phyloP scores from a whole-genome alignment of 2,113 vertebrate genomes.

The Carettochelys insculpta region DNA sequence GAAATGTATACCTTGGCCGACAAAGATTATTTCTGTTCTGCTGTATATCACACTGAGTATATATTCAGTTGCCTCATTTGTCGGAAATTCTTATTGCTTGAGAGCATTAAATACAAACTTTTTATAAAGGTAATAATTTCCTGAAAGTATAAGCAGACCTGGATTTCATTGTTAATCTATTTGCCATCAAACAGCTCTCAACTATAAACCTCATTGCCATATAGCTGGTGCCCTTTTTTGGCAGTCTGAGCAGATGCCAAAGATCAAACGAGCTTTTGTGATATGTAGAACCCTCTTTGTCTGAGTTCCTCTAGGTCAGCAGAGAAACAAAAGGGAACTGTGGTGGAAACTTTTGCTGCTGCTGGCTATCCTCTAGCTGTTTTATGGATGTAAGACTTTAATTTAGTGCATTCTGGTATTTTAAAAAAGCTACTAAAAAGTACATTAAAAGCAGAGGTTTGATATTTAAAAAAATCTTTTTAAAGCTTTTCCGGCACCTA shows the following conservation, averaged over 20 bases:
- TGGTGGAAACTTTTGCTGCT: not conserved
- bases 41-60: not conserved
- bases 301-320: not conserved
- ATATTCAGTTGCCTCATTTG: not conserved
- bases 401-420: not conserved
- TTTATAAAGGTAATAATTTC: not conserved
- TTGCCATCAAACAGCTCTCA: not conserved
- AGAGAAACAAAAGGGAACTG: not conserved
- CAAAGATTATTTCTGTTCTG: no score
- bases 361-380: not conserved
- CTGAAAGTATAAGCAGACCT: not conserved
- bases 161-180: not conserved
- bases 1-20: no score
- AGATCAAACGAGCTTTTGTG: not conserved
- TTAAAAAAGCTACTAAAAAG: not conserved
- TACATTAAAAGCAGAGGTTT: not conserved
- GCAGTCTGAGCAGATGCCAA: not conserved
- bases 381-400: not conserved
- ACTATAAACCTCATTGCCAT: not conserved
- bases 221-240: not conserved
- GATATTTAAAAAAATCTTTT: not conserved
- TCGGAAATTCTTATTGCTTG: not conserved
- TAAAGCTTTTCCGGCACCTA: not conserved
- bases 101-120: not conserved
- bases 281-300: not conserved